phyloP scores from a whole-genome alignment of 2,888 invertebrate species.

The Eristalis tenax region DNA sequence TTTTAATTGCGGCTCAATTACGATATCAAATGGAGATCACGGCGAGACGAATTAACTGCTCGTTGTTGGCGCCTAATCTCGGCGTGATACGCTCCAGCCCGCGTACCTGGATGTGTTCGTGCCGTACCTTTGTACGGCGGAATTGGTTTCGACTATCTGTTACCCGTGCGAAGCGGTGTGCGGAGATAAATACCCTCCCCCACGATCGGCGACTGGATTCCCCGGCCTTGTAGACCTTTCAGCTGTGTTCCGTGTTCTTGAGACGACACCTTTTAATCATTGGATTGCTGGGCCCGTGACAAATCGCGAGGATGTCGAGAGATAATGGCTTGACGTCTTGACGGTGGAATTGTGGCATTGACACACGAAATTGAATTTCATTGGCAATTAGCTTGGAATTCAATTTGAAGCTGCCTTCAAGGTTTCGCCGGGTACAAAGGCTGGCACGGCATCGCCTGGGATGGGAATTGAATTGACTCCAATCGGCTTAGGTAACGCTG shows the following conservation, averaged over 20 bases:
- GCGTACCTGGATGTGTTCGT: not conserved
- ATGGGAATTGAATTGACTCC: not conserved
- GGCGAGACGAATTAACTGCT: constrained; percentile 19
- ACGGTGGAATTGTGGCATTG: constrained; percentile 22
- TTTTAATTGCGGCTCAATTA: constrained; percentile 54
- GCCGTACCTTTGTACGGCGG: not conserved
- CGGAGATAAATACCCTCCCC: constrained; percentile 5
- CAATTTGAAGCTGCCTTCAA: not conserved
- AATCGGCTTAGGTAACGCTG: not conserved
- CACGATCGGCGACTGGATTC: constrained; percentile 24
- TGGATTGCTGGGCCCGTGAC: constrained; percentile 7
- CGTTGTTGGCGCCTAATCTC: constrained; percentile 52
- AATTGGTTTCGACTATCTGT: constrained; percentile 16
- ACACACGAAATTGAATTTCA: constrained; percentile 34
- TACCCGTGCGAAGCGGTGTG: not conserved
- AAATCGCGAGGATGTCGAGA: not conserved
- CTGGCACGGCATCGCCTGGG: too few relatives aligned
- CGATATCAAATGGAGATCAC: constrained; percentile 33
- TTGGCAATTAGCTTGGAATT: not conserved
- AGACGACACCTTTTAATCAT: constrained; percentile 37
- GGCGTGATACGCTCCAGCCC: not conserved
- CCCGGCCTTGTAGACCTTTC: constrained; percentile 24
- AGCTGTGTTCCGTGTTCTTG: constrained; percentile 8
- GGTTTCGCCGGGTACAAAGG: not conserved
- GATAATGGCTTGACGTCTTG: not conserved